These are phyloP conservation scores for Indicator maculatus DNA, from an alignment of 2,113 vertebrate genomes.

Conservation along the genomic window DNA sequence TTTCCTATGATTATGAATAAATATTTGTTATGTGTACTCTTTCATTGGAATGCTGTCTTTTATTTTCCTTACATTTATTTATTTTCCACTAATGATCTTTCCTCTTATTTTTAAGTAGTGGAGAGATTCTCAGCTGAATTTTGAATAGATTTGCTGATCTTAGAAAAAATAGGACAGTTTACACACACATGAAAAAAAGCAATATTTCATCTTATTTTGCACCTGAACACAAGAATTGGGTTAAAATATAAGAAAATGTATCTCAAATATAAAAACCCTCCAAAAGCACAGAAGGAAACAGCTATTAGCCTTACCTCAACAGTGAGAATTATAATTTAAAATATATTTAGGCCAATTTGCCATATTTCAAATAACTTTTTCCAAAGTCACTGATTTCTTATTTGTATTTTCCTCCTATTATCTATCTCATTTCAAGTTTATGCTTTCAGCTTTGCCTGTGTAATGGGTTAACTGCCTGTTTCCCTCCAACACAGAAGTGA, in stretches of 20 bases:
- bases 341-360: not conserved
- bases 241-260: not conserved
- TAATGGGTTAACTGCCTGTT: too few species aligned
- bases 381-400: not conserved
- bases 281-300: not conserved
- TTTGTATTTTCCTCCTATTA: not conserved
- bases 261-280: not conserved
- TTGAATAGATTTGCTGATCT: not conserved
- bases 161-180: not conserved
- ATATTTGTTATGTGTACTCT: not conserved
- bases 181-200: not conserved
- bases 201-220: not conserved
- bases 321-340: not conserved
- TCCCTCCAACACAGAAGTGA: too few species aligned
- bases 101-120: not conserved
- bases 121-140: not conserved
- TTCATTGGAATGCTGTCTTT: not conserved
- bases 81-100: not conserved
- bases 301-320: rapidly evolving
- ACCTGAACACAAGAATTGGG: not conserved
- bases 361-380: not conserved
- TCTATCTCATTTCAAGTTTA: not conserved
- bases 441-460: not conserved
- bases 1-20: not conserved
- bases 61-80: not conserved